Conservation (phyloP, 2,113 vertebrate genomes). For the Chionomys nivalis region DNA sequence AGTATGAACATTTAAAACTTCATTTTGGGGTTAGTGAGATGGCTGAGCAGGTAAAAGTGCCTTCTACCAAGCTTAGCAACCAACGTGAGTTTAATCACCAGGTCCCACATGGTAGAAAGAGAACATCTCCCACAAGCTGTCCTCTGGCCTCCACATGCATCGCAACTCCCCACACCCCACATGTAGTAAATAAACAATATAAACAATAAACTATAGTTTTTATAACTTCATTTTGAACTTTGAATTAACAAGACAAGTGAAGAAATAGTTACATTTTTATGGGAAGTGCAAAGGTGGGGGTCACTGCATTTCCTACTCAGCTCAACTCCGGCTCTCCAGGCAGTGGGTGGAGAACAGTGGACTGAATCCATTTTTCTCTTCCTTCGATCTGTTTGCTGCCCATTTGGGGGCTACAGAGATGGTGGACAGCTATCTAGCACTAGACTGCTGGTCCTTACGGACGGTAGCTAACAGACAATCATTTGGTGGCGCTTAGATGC, state of each 20-base stretch:
- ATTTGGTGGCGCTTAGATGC: not conserved
- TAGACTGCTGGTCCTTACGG: not conserved
- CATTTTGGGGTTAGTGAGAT: not conserved
- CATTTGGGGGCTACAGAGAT: not conserved
- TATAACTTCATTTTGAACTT: not conserved
- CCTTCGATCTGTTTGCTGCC: not conserved
- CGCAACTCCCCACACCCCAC: not conserved
- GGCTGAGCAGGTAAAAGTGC: not conserved
- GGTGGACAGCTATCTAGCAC: not conserved
- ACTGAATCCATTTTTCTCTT: not conserved
- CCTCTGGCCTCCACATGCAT: not conserved
- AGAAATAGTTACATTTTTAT: constrained; percentile 6
- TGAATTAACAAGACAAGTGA: not conserved
- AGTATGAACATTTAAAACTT: not conserved
- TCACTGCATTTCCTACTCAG: not conserved
- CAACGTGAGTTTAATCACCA: not conserved
- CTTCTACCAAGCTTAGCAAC: not conserved
- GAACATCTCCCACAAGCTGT: not conserved
- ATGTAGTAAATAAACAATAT: not conserved
- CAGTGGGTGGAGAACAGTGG: not conserved
- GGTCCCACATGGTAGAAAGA: not conserved
- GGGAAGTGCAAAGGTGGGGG: not conserved
- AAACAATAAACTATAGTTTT: not conserved
- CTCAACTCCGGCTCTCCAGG: not conserved
- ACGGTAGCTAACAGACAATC: not conserved